Evolutionary conservation across 1,140 invertebrate genomes (phyloP), one percentile per base, ranked within the genome.

Genomic region (Drosophila bocqueti): DNA sequence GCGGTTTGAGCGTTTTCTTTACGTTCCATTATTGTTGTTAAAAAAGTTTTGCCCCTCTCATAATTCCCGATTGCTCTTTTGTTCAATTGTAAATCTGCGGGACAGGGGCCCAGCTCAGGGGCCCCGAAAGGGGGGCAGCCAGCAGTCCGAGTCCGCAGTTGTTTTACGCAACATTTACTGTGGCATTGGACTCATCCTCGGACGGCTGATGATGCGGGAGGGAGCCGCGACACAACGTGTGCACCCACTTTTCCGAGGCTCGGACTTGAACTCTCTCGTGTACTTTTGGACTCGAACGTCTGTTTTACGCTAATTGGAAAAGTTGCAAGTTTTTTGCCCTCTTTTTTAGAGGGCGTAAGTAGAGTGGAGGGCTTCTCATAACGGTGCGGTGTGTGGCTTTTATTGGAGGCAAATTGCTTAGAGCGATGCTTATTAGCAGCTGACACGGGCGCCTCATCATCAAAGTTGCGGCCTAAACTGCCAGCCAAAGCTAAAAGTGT

Each of bases 271-370:
- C 72, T 66, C 60, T 50, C 49, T 64, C 74, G 73, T 78, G 66
- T 78, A 55, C 58, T 68, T 69, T 69, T 77, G 59, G 59, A 78
- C 66, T 79, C 55, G 67, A 78, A 77, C 67, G 80, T 82, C 77
- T 89, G 86, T 87, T 87, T 87, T 81, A 80, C 84, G 84, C 84
- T 89, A 89, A 89, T 89, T 89, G 85, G 85, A 89, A 89, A 89
- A 89, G 84, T 89, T 89, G 85, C 81, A 90, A 90, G 84, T 90
- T 87, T 86, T 86, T 64, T 69, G 55, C 36, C 47, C 36, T 47
- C 57, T 57, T 76, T 76, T 69, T 34, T 26, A 59, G 71, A 29
- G 43, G 43, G 69, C 45, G 31, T 34, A 29, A 18, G 60, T 49
- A 29, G 13, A 38, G 36, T 38, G 29, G n/a, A 31, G 21, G 3